These are phyloP conservation scores for Sinocyclocheilus maitianheensis DNA, from an alignment of 2,113 vertebrate species.

Conservation along the genomic window DNA sequence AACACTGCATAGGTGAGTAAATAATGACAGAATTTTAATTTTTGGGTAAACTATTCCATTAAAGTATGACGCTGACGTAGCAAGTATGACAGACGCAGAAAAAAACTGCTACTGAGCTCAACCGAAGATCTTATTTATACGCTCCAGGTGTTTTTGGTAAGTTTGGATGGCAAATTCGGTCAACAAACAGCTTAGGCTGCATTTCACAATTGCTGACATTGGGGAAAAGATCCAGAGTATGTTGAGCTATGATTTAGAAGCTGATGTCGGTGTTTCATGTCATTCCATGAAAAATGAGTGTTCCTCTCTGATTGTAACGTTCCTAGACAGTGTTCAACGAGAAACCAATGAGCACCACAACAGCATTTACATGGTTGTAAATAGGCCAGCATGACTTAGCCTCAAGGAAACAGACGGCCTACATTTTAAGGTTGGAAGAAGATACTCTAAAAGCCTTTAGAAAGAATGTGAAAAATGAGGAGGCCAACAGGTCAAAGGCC, in stretches of 20 bases:
- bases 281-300: constrained; percentile 4
- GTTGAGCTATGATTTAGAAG: neutral
- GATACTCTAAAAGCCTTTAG: constrained; percentile 25
- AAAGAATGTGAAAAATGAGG: constrained; percentile 41
- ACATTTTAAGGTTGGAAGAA: constrained; percentile 31
- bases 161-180: neutral
- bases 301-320: neutral
- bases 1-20: neutral
- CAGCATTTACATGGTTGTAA: neutral
- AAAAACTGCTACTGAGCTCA: neutral
- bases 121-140: neutral
- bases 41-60: neutral
- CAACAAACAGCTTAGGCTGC: constrained; percentile 2
- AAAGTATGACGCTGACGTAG: constrained; percentile 3
- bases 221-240: neutral
- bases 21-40: neutral
- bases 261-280: neutral
- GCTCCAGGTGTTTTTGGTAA: constrained; percentile 1
- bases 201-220: constrained; percentile 22
- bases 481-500: constrained; percentile 8
- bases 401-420: constrained; percentile 28
- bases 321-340: neutral
- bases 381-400: constrained; percentile 29
- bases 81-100: neutral
- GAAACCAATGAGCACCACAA: neutral